Percentiles rank a stretch among this genome's conserved stretches.
These are phyloP conservation scores for Tylochromis polylepis DNA, from an alignment of 2,113 vertebrate species.

Conservation along the genomic window DNA sequence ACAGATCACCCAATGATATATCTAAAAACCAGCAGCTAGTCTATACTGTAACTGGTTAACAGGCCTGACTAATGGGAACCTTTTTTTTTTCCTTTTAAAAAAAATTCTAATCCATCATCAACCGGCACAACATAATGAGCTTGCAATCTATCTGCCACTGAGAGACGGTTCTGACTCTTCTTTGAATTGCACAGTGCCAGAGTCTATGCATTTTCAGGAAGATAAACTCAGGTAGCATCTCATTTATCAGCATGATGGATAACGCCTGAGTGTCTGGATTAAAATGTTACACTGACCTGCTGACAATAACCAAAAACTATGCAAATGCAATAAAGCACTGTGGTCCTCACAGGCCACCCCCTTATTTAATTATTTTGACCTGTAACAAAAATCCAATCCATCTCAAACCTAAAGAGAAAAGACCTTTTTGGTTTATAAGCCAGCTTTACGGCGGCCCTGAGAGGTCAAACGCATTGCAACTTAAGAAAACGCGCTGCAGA, in stretches of 20 bases:
- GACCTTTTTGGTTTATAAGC: neutral
- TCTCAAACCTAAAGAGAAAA: neutral
- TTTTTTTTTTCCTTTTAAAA: neutral
- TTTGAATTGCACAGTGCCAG: neutral
- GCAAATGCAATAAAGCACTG: neutral
- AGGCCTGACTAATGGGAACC: neutral
- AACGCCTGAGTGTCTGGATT: neutral
- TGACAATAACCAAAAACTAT: neutral
- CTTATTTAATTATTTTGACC: neutral
- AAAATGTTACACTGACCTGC: neutral
- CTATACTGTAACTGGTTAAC: neutral
- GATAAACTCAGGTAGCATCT: neutral
- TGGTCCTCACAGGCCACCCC: accelerated
- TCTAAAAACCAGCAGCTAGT: neutral
- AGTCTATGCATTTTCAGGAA: neutral
- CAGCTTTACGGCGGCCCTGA: neutral
- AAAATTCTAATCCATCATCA: neutral
- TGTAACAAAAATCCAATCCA: neutral
- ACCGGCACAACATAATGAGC: neutral
- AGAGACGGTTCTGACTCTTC: neutral
- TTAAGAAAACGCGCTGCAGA: neutral
- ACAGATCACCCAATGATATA: neutral
- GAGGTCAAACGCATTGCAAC: neutral
- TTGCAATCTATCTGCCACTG: neutral
- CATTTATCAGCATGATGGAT: neutral